Evolutionary conservation across 1,140 invertebrate species (phyloP), one percentile per base, ranked within the genome.

Genomic region (Drosophila ohnishii): DNA sequence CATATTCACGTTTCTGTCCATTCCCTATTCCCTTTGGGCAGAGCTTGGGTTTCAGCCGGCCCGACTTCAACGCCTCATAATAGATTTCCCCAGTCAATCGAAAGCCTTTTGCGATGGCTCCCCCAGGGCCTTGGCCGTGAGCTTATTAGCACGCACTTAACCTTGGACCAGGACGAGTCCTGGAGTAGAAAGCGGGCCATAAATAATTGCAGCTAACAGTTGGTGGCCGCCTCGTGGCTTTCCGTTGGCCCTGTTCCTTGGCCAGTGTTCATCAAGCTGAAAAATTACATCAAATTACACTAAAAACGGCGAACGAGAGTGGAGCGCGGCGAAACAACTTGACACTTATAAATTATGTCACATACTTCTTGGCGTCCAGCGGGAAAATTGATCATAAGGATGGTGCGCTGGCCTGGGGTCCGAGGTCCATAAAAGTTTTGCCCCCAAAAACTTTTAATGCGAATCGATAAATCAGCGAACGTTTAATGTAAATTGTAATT

Each of bases 301-400:
- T 64, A 80, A 71, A 62, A 62, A 32, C 39, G 42, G 28, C 35
- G 19, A 16, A 40, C 25, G 51, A 71, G 51, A 32, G 22, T 30
- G 35, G 25, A 32, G 19, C 32, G 30, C 32, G 30, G 37, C 53
- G 40, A 61, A 57, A 64, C 77, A 83, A 86, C 69, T 83, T 87
- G 83, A 83, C 79, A 83, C 84, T 87, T 83, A 88, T 87, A 83
- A 86, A 86, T 86, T 79, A 76, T 80, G 80, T 83, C 79, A 88
- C 80, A 88, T 88, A 75, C 75, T 83, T 72, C 65, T 62, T 76
- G 79, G 70, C 75, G 82, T 55, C 45, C 70, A 55, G 75, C 53
- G 66, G 58, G 45, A 67, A 76, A 83, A 79, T 69, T 87, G 75
- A 63, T 83, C 75, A 73, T 83, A 76, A 79, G 63, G 60, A 55